Base-by-base conservation (phyloP, 2,888 invertebrate genomes). In the Formica aserva region DNA sequence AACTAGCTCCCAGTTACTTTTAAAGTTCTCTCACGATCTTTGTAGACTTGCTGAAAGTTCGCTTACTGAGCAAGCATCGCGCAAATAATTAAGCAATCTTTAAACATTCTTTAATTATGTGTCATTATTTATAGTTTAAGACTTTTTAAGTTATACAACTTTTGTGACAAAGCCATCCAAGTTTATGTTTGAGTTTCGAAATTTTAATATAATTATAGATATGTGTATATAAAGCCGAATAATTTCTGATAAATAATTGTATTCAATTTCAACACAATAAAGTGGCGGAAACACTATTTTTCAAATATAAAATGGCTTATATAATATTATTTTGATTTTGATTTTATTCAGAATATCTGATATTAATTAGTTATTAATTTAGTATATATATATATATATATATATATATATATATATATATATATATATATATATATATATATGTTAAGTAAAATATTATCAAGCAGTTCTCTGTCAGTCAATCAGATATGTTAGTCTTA, bases 1-100 rank as follows among this genome's bases (percentile, higher is more conserved):
- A 78, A 78, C 69, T 78, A 78, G 60, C 78, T 78, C 26, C 18
- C 26, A 78, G 78, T 78, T 78, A 78, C 71, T 71, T 78, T 78
- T 45, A 13, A 78, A 78, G 69, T 78, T 48, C 48, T 35, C 71
- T 60, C 69, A 69, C 78, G 78, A 78, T 78, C 78, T 78, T 71
- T 78, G 78, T 69, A 48, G 60, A 48, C 35, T 26, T 26, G 60
- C 78, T n/a, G 69, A 69, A 69, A 78, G 78, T 78, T 45, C 13
- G 60, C 60, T 60, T 45, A 35, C 55, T 48, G 60, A 35, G 22
- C 60, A 69, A 45, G 78, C 55, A 29, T 67, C 38, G 60, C 18
- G 18, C 45, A 78, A 78, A 78, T 78, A 78, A 78, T 78, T 78
- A 69, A 78, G 18, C 45, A 71, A 35, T 78, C 26, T 18, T 18